A percentile compares a stretch with the other conserved stretches of the same genome.
Evolutionary conservation across 2,888 invertebrate genomes (phyloP).

Genomic region (Venusia cambrica): DNA sequence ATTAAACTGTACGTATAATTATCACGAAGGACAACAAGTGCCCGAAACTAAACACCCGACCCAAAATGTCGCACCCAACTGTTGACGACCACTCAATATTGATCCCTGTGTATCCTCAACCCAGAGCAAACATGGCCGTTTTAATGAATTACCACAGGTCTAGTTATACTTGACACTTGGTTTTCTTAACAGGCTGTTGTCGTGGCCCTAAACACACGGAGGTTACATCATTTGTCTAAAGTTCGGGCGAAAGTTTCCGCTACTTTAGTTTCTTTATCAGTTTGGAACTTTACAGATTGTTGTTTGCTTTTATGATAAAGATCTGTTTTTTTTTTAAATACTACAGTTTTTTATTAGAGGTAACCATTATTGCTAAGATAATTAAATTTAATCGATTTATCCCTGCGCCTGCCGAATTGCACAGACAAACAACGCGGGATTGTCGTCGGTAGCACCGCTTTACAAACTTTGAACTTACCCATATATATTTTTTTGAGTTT

Average conservation of each 20-base stretch:
- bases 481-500: too few relatives aligned
- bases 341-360: constrained; percentile 1
- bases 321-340: constrained; percentile 12
- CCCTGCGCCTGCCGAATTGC: too few relatives aligned
- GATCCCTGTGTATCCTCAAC: constrained; percentile 26
- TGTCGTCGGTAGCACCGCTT: too few relatives aligned
- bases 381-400: too few relatives aligned
- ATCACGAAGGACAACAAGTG: constrained; percentile 34
- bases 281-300: constrained; percentile 35
- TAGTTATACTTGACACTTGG: constrained; percentile 34
- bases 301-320: constrained; percentile 28
- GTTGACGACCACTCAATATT: constrained; percentile 35
- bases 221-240: constrained; percentile 55
- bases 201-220: constrained; percentile 59
- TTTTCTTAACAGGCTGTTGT: constrained; percentile 49
- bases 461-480: too few relatives aligned
- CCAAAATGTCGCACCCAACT: constrained; percentile 47
- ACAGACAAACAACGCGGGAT: too few relatives aligned
- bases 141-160: constrained; percentile 40
- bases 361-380: constrained; percentile 1
- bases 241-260: constrained; percentile 43
- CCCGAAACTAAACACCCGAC: constrained; percentile 26
- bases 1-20: constrained; percentile 25
- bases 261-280: constrained; percentile 52
- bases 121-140: constrained; percentile 13